Evolutionary conservation across 2,113 vertebrate species (phyloP).

Genomic region (Theristicus caerulescens): DNA sequence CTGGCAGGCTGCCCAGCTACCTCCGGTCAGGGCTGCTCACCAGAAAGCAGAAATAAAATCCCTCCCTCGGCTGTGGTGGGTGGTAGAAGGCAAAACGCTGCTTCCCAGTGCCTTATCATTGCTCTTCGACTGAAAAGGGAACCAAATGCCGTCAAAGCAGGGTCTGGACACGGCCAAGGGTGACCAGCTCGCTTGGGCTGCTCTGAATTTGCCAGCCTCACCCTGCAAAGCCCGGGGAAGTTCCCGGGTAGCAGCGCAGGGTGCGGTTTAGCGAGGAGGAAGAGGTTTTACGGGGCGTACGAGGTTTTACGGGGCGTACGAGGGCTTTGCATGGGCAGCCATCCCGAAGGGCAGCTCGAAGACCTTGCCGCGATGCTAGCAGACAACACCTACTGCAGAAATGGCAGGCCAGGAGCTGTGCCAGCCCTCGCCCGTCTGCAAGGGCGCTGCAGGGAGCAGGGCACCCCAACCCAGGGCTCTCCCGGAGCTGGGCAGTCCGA

Average conservation of each 20-base stretch:
- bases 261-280: fast-evolving
- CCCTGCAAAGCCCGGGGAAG: background rate
- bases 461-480: background rate
- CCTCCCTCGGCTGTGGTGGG: background rate
- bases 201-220: background rate
- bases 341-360: background rate
- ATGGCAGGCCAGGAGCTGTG: background rate
- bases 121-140: background rate
- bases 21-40: background rate
- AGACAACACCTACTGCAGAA: fast-evolving
- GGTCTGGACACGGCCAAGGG: fast-evolving
- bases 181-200: too few relatives aligned
- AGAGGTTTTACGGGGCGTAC: background rate
- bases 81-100: background rate
- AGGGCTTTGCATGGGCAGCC: background rate
- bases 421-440: background rate
- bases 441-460: background rate
- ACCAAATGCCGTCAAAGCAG: fast-evolving
- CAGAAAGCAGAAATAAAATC: background rate
- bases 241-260: background rate
- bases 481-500: background rate
- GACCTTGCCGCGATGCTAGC: background rate
- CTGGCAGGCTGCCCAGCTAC: background rate
- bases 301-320: background rate
- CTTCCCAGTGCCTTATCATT: fast-evolving